A percentile compares a stretch with the other conserved stretches of the same genome.
Conservation (phyloP, 2,113 vertebrate genomes). For the Callopanchax toddi region DNA sequence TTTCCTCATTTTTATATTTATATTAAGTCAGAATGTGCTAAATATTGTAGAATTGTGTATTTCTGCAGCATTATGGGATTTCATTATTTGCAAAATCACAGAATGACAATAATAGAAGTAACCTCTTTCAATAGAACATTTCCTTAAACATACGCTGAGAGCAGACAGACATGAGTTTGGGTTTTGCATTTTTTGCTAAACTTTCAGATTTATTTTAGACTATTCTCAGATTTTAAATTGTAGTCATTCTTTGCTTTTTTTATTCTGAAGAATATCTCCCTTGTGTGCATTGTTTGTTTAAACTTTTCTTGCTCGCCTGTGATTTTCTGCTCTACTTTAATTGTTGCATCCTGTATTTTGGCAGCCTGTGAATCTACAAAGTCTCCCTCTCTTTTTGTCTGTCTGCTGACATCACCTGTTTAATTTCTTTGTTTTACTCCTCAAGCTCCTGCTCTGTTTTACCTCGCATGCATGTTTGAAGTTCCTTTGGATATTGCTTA, state of each 20-base stretch:
- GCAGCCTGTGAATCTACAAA: not conserved
- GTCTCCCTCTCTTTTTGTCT: not conserved
- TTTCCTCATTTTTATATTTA: too few species aligned
- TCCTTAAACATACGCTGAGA: not conserved
- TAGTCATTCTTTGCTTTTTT: not conserved
- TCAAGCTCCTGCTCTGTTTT: not conserved
- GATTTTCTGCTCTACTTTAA: not conserved
- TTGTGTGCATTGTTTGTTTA: not conserved
- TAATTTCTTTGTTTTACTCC: not conserved
- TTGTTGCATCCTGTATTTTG: not conserved
- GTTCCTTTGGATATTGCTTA: not conserved
- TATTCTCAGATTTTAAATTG: not conserved
- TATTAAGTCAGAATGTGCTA: too few species aligned
- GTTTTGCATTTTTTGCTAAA: not conserved
- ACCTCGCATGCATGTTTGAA: not conserved
- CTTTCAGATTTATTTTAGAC: not conserved
- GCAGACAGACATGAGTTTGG: not conserved
- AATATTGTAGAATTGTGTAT: too few species aligned
- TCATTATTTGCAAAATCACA: not conserved
- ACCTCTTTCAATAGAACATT: not conserved
- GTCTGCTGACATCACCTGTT: not conserved
- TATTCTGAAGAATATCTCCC: not conserved
- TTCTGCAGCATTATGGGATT: too few species aligned
- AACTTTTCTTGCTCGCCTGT: not conserved
- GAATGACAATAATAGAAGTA: not conserved